Evolutionary conservation across 2,797 vertebrate genomes (phyloP).

Genomic region (Tapera naevia): DNA sequence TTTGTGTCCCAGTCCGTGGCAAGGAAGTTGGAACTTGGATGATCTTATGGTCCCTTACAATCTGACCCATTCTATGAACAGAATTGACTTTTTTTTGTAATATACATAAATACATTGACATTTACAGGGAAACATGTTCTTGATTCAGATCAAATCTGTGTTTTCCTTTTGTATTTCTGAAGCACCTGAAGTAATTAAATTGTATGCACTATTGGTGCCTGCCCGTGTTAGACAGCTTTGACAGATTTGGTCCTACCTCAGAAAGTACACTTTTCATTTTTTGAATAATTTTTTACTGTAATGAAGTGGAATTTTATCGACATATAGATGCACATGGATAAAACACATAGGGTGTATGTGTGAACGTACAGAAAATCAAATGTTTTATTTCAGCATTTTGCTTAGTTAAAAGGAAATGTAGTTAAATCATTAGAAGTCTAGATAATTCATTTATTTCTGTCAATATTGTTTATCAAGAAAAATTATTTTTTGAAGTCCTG

Average conservation of each 20-base stretch:
- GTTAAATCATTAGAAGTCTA: background rate
- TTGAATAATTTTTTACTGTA: background rate
- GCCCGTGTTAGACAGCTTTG: background rate
- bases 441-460: background rate
- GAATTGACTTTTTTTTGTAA: background rate
- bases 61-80: no score
- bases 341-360: background rate
- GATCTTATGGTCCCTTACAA: no score
- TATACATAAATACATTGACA: background rate
- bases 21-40: no score
- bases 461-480: background rate
- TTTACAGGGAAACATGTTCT: background rate
- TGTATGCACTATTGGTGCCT: background rate
- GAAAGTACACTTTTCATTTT: background rate
- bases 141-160: background rate
- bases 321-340: background rate
- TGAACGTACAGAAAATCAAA: background rate
- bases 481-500: background rate
- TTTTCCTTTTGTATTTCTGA: background rate
- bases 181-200: background rate
- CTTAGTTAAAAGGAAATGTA: background rate
- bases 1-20: no score
- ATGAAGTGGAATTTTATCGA: background rate
- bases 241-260: background rate
- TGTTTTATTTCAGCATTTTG: background rate